Evolutionary conservation across 2,797 vertebrate genomes (phyloP), one percentile per base, ranked within the genome.

Genomic region (Hippoglossus hippoglossus): DNA sequence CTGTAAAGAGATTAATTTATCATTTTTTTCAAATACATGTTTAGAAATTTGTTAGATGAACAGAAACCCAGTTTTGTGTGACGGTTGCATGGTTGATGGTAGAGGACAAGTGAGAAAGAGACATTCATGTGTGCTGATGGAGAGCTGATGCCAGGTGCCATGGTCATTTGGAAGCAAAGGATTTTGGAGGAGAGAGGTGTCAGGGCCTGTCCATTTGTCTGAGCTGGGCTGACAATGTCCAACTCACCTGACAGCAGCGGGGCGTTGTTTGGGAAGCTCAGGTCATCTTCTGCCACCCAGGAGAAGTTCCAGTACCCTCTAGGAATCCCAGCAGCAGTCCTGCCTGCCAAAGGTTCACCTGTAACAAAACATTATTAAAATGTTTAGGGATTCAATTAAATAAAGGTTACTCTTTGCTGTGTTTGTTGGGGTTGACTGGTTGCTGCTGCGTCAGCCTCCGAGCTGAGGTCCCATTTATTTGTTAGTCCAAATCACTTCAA

Each of bases 261-360:
- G 1, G 52, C 60, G 66, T 89, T 75, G 25, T 73, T 80, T 55
- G 89, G 89, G 80, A 94, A 94, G 73, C 85, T 88, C 59, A 95
- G 81, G 69, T 93, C 87, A 15, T 95, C 94, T 83, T 95, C 92
- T 3, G 93, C 92, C 44, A 94, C 88, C 95, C 95, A 95, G 75
- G 94, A 95, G 80, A 95, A 95, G 87, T 91, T 95, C 94, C 95
- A 95, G 88, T 94, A 94, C 25, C 89, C 93, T 75, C 68, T 63
- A 53, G 93, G 87, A 79, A 88, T 69, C 28, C 84, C 87, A n/a
- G 72, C 65, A 36, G 75, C 67, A 6, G 54, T 68, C 66, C 71
- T 74, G 16, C 77, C 73, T 13, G 80, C 51, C 77, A 77, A 25
- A 2, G 70, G 39, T 22, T 89, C 81, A 55, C 90, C 95, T 95